Base-by-base conservation (phyloP, 2,888 invertebrate genomes). In the Dryobotodes eremita region DNA sequence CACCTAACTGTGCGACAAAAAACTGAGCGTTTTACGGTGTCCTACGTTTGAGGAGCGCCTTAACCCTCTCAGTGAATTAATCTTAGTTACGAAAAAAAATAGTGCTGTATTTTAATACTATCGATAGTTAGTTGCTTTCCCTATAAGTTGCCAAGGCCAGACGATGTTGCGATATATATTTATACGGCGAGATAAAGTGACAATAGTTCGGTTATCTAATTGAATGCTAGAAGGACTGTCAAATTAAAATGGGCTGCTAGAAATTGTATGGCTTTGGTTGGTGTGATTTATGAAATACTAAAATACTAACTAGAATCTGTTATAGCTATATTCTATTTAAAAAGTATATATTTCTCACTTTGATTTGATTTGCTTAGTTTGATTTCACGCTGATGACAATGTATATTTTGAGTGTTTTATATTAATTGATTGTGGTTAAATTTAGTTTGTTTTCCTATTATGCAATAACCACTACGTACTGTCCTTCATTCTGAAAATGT, bases 131-230 rank as follows among this genome's bases (percentile, higher is more conserved):
- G 69, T 79, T 62, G 75, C 77, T 85, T 83, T 85, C 86, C 72
- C 64, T 82, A 68, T 70, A 71, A 73, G 68, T 53, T 76, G 53
- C 68, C 77, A 83, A 85, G 85, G 83, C 70, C 79, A 79, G 74
- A 62, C 31, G 36, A 48, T 62, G 71, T 79, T 77, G 79, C 74
- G 71, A 75, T 82, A 77, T 64, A 83, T 73, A 85, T 76, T 71
- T 79, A 82, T 68, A 72, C 69, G 57, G 75, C 42, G 20, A 80
- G 64, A 75, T 65, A 68, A 68, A 72, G 46, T 72, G 73, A 85
- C 71, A 85, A 75, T 69, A 74, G 77, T 71, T 64, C 64, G 64
- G 65, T 82, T 72, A 85, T 69, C 64, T 82, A 82, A 86, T 75
- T 86, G 31, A 66, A 31, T 50, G 46, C 55, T 82, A 20, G 59